A percentile compares a stretch with the other conserved stretches of the same genome.
These are phyloP conservation scores for Leptinotarsa defecta DNA, from an alignment of 1,140 invertebrate species.

Conservation along the genomic window DNA sequence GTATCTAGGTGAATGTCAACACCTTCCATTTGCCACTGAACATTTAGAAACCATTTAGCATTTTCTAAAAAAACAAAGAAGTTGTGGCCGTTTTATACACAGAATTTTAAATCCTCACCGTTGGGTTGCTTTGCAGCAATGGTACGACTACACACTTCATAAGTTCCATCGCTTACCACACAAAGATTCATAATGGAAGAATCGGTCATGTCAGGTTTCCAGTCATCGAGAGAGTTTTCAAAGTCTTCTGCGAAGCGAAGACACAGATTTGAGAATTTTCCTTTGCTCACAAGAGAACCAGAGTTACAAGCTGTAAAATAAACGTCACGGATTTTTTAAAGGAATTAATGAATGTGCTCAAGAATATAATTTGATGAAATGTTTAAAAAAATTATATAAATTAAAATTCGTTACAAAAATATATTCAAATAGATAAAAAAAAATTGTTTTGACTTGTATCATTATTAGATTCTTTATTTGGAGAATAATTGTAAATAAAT, in stretches of 20 bases:
- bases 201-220: slow-evolving; percentile 90
- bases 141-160: slow-evolving; percentile 93
- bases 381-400: too few species aligned
- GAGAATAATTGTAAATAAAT: not conserved
- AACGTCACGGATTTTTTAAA: too few species aligned
- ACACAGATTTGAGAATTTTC: slow-evolving; percentile 84
- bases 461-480: not conserved
- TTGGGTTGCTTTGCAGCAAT: slow-evolving; percentile 75
- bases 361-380: too few species aligned
- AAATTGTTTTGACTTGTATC: too few species aligned
- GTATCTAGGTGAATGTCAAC: slow-evolving; percentile 96
- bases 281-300: slow-evolving; percentile 78
- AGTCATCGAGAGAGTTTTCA: slow-evolving; percentile 93
- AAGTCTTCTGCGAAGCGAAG: slow-evolving; percentile 95
- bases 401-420: too few species aligned
- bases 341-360: too few species aligned
- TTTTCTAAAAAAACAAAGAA: slow-evolving; percentile 67
- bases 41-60: slow-evolving; percentile 97
- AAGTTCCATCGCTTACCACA: slow-evolving; percentile 96
- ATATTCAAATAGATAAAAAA: too few species aligned
- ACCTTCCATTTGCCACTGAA: slow-evolving; percentile 99
- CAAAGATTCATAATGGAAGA: slow-evolving; percentile 91
- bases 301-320: slow-evolving; percentile 70
- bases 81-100: too few species aligned
- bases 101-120: slow-evolving; percentile 54